Evolutionary conservation across 2,888 invertebrate species (phyloP).

Genomic region (Xanthia togata): DNA sequence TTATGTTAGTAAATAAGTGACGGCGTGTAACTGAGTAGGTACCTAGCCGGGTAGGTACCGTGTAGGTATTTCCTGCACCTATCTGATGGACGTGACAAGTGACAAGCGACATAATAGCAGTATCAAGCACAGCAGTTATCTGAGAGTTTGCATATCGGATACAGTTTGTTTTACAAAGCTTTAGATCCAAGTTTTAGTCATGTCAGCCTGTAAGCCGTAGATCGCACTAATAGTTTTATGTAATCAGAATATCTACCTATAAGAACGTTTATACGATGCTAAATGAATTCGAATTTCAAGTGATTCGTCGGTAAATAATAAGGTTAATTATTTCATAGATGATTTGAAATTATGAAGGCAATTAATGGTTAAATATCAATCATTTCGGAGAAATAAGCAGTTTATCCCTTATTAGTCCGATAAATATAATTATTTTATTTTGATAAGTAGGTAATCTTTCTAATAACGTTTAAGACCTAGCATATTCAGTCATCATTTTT

Average conservation of each 20-base stretch:
- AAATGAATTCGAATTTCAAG: not conserved
- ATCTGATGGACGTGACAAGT: constrained; percentile 57
- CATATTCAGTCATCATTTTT: not conserved
- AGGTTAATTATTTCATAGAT: not conserved
- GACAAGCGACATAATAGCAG: constrained; percentile 27
- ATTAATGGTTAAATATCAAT: constrained; percentile 2
- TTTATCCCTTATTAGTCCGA: not conserved
- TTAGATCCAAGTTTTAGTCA: not conserved
- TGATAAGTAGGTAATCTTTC: not conserved
- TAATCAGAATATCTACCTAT: not conserved
- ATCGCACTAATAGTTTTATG: not conserved
- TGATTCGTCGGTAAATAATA: not conserved
- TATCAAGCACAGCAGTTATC: constrained; percentile 16
- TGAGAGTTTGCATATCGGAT: constrained; percentile 36
- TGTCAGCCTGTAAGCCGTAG: not conserved
- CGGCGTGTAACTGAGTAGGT: not conserved
- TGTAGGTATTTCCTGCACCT: constrained; percentile 46
- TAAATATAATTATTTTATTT: not conserved
- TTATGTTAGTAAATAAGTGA: constrained; percentile 11
- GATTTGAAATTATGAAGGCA: not conserved
- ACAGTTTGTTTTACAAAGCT: constrained; percentile 14
- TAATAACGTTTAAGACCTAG: not conserved
- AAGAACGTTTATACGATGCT: not conserved
- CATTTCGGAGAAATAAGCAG: not conserved
- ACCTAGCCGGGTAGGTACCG: constrained; percentile 9